Percentiles rank a stretch among this genome's conserved stretches.
These are phyloP conservation scores for Onychostruthus taczanowskii DNA, from an alignment of 2,113 vertebrate genomes.

Conservation along the genomic window DNA sequence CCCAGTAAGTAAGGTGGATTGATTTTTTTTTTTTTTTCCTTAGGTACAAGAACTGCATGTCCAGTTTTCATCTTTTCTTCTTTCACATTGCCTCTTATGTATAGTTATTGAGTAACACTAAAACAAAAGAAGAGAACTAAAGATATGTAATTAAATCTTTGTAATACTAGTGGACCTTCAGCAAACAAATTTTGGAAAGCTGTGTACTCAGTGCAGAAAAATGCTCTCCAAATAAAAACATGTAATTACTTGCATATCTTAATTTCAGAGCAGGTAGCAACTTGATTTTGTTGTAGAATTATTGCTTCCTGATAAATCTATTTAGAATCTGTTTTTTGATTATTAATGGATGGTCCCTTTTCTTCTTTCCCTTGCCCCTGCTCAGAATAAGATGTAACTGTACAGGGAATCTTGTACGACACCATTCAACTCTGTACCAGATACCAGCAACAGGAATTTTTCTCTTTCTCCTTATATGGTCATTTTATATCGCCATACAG, in stretches of 20 bases:
- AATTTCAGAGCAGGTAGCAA: neutral
- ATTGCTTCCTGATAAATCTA: neutral
- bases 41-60: neutral
- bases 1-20: constrained; percentile 64
- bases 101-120: neutral
- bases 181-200: neutral
- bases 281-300: neutral
- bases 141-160: neutral
- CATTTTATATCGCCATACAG: neutral
- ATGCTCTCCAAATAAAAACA: neutral
- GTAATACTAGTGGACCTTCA: neutral
- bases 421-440: neutral
- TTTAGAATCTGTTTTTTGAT: neutral
- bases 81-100: neutral
- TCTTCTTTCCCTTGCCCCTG: neutral
- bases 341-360: neutral
- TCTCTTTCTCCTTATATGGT: neutral
- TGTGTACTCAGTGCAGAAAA: neutral
- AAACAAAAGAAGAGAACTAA: neutral
- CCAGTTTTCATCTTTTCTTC: constrained; percentile 30
- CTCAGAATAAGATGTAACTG: neutral
- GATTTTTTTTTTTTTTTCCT: neutral
- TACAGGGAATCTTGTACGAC: neutral
- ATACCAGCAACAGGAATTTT: neutral
- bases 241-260: neutral